Conservation (phyloP, 2,113 vertebrate species). For the Bothrops jararaca region DNA sequence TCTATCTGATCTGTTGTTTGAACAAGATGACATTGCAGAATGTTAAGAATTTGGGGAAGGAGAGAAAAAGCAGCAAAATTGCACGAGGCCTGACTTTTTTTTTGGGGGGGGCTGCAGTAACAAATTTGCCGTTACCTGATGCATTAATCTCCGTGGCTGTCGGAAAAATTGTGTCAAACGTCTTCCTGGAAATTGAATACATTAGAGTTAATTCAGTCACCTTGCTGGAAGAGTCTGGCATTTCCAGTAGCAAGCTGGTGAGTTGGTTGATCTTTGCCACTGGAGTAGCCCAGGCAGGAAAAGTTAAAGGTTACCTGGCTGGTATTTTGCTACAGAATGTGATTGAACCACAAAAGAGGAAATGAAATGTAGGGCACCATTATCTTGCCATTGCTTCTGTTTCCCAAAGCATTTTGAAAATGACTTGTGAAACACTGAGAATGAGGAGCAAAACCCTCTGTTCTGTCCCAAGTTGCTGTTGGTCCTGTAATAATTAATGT, state of each 20-base stretch:
- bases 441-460: neutral
- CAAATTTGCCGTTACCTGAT: neutral
- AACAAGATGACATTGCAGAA: conserved; percentile 10
- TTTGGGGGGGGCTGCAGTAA: neutral
- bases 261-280: neutral
- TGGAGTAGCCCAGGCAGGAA: conserved; percentile 24
- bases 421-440: neutral
- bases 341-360: neutral
- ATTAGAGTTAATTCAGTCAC: conserved; percentile 39
- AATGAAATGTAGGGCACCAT: neutral
- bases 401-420: neutral
- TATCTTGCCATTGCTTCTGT: neutral
- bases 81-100: neutral
- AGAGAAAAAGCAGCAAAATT: conserved; percentile 26
- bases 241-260: neutral
- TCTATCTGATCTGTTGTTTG: neutral
- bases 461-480: neutral
- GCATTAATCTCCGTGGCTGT: conserved; percentile 14
- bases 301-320: neutral
- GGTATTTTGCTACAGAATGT: neutral
- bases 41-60: neutral
- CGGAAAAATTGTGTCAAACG: conserved; percentile 29
- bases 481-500: neutral
- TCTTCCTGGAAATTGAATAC: conserved; percentile 25
- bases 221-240: conserved; percentile 32